Conservation (phyloP, 2,888 invertebrate species). For the Cataglyphis altisquamis region DNA sequence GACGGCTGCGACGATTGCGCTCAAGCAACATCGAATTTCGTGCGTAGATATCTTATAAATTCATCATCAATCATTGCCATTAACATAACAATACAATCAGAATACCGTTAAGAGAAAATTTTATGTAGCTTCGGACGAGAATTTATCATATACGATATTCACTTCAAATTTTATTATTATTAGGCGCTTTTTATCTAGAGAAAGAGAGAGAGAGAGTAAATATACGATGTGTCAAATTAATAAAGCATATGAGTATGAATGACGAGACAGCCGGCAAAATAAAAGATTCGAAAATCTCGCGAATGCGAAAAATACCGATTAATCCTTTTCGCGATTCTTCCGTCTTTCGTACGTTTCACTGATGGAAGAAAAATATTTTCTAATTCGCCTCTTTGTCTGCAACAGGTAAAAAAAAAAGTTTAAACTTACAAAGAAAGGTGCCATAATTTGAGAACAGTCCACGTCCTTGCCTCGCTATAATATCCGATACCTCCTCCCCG, state of each 20-base stretch:
- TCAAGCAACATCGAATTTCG: conserved; percentile 14
- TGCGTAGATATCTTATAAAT: not conserved
- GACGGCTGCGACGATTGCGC: not conserved
- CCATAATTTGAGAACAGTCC: not conserved
- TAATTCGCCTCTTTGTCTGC: conserved; percentile 47
- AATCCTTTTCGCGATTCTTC: conserved; percentile 11
- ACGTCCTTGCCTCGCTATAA: conserved; percentile 23
- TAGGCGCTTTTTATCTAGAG: not conserved
- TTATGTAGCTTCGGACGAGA: not conserved
- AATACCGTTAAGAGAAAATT: not conserved
- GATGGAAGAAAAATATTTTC: not conserved
- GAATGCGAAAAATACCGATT: not conserved
- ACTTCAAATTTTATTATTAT: conserved; percentile 9
- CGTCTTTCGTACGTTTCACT: not conserved
- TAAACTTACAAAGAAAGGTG: not conserved
- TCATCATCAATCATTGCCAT: no score
- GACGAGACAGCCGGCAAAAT: not conserved
- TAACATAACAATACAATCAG: not conserved
- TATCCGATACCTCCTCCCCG: not conserved
- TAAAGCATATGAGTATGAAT: not conserved
- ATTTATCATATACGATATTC: not conserved
- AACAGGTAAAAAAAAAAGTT: conserved; percentile 64
- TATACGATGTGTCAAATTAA: conserved; percentile 7
- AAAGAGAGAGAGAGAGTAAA: not conserved
- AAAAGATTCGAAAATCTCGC: not conserved